phyloP scores from a whole-genome alignment of 2,113 vertebrate species.

The Illadopsis cleaveri region DNA sequence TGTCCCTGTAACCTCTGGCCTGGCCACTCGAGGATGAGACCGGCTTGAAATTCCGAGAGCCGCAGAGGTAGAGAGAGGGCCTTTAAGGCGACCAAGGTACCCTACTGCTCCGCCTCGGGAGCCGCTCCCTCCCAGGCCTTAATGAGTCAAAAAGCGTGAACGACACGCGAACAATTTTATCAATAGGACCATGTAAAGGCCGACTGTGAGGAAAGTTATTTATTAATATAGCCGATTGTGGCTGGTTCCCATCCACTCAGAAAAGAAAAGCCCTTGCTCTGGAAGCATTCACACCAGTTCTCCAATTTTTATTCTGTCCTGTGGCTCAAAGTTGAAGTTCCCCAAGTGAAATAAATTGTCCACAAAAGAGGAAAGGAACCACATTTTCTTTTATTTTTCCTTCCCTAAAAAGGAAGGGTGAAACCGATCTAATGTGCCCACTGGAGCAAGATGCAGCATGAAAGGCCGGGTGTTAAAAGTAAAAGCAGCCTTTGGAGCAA shows the following conservation, averaged over 20 bases:
- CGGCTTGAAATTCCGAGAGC: conserved; percentile 70
- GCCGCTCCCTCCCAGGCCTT: conserved; percentile 73
- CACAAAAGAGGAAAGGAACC: conserved; percentile 83
- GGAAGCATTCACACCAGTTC: conserved; percentile 86
- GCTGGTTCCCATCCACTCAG: conserved; percentile 88
- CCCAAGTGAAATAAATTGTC: conserved; percentile 88
- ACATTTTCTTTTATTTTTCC: conserved; percentile 88
- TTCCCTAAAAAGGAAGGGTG: conserved; percentile 83
- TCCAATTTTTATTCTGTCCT: conserved; percentile 84
- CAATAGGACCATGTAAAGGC: conserved; percentile 90
- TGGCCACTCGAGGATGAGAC: conserved; percentile 77
- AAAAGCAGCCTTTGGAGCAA: conserved; percentile 91
- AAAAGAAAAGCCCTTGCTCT: conserved; percentile 81
- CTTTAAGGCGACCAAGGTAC: conserved; percentile 69
- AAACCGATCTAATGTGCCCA: conserved; percentile 90
- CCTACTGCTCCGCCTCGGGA: conserved; percentile 77
- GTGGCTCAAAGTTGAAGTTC: conserved; percentile 85
- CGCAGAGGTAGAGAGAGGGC: conserved; percentile 66
- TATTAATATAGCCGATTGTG: conserved; percentile 94
- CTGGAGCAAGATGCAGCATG: conserved; percentile 83
- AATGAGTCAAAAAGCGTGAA: conserved; percentile 90
- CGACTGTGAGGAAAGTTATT: conserved; percentile 92
- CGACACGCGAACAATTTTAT: conserved; percentile 97
- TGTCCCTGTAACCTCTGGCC: conserved; percentile 90
- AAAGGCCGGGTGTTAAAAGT: conserved; percentile 88